A percentile compares a stretch with the other conserved stretches of the same genome.
phyloP scores from a whole-genome alignment of 1,140 invertebrate species.

The Saccostrea echinata region DNA sequence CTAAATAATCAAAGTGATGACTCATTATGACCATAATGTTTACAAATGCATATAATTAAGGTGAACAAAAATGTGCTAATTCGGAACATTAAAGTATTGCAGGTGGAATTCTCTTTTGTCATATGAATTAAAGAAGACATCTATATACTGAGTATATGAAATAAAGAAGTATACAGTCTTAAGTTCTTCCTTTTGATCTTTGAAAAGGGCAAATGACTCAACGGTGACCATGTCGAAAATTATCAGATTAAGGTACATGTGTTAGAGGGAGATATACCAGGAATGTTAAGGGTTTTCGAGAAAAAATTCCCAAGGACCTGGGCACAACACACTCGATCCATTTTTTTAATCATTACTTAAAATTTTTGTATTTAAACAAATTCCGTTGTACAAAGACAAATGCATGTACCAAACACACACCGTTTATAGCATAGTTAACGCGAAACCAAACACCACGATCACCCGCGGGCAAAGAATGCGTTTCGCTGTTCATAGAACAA shows the following conservation, averaged over 20 bases:
- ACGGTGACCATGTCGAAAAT: neutral
- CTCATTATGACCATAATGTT: slow-evolving; percentile 1
- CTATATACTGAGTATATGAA: no score
- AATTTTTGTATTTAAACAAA: slow-evolving; percentile 3
- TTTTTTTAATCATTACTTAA: neutral
- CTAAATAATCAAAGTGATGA: slow-evolving; percentile 37
- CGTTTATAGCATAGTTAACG: neutral
- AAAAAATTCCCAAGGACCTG: neutral
- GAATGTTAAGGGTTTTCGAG: neutral
- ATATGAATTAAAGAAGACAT: neutral
- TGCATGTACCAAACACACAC: neutral
- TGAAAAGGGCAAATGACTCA: neutral
- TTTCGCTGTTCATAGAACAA: neutral
- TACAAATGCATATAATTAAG: neutral
- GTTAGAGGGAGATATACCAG: neutral
- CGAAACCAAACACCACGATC: neutral
- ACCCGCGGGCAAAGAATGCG: neutral
- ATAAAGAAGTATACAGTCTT: no score
- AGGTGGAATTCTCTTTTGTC: neutral
- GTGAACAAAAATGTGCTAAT: neutral
- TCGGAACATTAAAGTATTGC: neutral
- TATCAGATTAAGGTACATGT: slow-evolving; percentile 13
- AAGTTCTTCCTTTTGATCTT: neutral
- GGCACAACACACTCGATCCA: neutral
- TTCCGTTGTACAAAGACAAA: neutral